Base-by-base conservation (phyloP, 2,797 vertebrate genomes). In the Ctenosaura bakeri region DNA sequence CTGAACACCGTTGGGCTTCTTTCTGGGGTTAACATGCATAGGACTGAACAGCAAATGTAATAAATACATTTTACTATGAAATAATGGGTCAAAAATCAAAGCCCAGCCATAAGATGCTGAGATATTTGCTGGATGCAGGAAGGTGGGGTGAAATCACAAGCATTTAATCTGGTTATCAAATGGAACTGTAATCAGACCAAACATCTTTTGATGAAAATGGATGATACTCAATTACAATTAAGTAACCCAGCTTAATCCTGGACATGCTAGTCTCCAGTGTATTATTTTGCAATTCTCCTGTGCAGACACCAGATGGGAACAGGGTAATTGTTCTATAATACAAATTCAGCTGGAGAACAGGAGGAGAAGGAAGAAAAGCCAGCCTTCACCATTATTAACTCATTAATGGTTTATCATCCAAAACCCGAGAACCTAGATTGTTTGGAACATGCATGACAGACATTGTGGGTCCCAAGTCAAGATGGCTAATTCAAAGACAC, bases 261-360 rank as follows among this genome's bases (percentile, higher is more conserved):
- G 76, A 91, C 35, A 73, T 71, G 46, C 66, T 42, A 84, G 78
- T 52, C 92, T 92, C 89, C 64, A 26, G 29, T 24, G 0, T 87
- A 95, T 93, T 79, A 85, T 90, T 88, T 93, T 94, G 92, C 92
- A 92, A 84, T 92, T 95, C 91, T 91, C 90, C 88, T 56, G 8
- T 77, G 87, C 86, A 92, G 94, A 94, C 94, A 95, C 91, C 95
- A 96, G 95, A 96, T 96, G 95, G 94, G 89, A 92, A 90, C 90
- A 90, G 92, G 91, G 94, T 93, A 95, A 93, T 89, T 86, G 88
- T 86, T 94, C 93, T 91, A 92, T 91, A 94, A 83, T 92, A 93
- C 29, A 89, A 91, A 93, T 91, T 94, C 91, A 91, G 86, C 9
- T 52, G 14, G 82, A 18, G 1, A 42, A 69, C 1, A 24, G 42